A percentile compares a stretch with the other conserved stretches of the same genome.
phyloP scores from a whole-genome alignment of 2,888 invertebrate species.

The Germaria angustata region DNA sequence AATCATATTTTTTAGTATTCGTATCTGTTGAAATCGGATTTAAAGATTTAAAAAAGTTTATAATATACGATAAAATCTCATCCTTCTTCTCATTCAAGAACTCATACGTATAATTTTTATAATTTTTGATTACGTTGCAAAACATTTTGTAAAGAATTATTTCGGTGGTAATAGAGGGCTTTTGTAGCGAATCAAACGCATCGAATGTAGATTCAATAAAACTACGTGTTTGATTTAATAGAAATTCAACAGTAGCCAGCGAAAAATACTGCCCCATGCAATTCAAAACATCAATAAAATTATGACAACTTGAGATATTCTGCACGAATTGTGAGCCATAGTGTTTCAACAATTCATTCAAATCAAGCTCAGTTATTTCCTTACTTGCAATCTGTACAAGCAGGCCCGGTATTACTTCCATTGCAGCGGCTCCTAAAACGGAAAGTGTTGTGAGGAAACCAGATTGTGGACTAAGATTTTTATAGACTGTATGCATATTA shows the following conservation, averaged over 20 bases:
- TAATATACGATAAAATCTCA: slow-evolving; percentile 60
- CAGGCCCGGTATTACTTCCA: slow-evolving; percentile 36
- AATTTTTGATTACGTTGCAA: slow-evolving; percentile 70
- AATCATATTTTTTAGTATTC: slow-evolving; percentile 36
- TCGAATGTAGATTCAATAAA: slow-evolving; percentile 72
- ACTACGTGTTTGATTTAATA: slow-evolving; percentile 70
- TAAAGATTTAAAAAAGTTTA: slow-evolving; percentile 61
- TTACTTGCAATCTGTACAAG: slow-evolving; percentile 4
- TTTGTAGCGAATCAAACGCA: slow-evolving; percentile 17
- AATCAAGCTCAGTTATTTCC: slow-evolving; percentile 60
- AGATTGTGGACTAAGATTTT: slow-evolving; percentile 25
- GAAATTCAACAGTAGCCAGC: slow-evolving; percentile 65
- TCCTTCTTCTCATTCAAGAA: slow-evolving; percentile 65
- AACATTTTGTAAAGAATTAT: slow-evolving; percentile 73
- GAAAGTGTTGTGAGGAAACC: slow-evolving; percentile 44
- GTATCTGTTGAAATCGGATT: slow-evolving; percentile 45
- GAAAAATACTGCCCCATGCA: slow-evolving; percentile 70
- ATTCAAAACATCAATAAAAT: slow-evolving; percentile 71
- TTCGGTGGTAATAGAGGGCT: slow-evolving; percentile 73
- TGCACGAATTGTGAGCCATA: slow-evolving; percentile 72
- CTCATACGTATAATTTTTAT: slow-evolving; percentile 67
- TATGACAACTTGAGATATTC: slow-evolving; percentile 70
- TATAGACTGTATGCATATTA: slow-evolving; percentile 67
- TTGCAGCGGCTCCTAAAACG: background rate
- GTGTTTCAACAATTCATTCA: slow-evolving; percentile 60